These are phyloP conservation scores for Drosophila ironensis DNA, from an alignment of 1,140 invertebrate genomes.

Conservation along the genomic window DNA sequence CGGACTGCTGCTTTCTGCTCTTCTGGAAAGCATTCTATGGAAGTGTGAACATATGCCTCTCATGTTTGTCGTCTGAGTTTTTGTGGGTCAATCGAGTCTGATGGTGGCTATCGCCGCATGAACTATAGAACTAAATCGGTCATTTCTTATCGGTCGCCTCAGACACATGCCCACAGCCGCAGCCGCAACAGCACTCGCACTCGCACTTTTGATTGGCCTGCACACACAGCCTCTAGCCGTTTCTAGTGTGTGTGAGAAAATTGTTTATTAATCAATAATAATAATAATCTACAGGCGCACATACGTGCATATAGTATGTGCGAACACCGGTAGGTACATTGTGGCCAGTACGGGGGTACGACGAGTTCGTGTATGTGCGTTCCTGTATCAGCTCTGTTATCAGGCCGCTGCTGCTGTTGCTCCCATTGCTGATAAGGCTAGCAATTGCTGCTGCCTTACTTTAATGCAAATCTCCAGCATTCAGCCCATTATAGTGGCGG, in stretches of 20 bases:
- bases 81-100: conserved; percentile 51
- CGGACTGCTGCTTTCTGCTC: background rate
- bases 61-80: conserved; percentile 35
- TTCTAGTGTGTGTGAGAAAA: conserved; percentile 53
- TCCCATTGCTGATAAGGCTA: conserved; percentile 28
- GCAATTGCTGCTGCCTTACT: background rate
- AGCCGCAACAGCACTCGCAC: background rate
- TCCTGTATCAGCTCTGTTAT: conserved; percentile 34
- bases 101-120: conserved; percentile 48
- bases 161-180: background rate
- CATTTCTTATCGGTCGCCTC: conserved; percentile 56
- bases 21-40: background rate
- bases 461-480: conserved; percentile 47
- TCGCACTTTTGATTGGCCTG: background rate
- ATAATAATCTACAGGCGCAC: conserved; percentile 33
- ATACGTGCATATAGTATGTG: no score
- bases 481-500: conserved; percentile 47
- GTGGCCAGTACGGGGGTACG: conserved; percentile 2
- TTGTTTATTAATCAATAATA: conserved; percentile 73
- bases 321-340: conserved; percentile 10
- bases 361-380: background rate
- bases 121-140: conserved; percentile 69
- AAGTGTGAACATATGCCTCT: conserved; percentile 13
- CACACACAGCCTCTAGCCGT: conserved; percentile 10
- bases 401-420: conserved; percentile 24